Conservation (phyloP, 2,797 vertebrate species). For the Ctenopoma multispine region DNA sequence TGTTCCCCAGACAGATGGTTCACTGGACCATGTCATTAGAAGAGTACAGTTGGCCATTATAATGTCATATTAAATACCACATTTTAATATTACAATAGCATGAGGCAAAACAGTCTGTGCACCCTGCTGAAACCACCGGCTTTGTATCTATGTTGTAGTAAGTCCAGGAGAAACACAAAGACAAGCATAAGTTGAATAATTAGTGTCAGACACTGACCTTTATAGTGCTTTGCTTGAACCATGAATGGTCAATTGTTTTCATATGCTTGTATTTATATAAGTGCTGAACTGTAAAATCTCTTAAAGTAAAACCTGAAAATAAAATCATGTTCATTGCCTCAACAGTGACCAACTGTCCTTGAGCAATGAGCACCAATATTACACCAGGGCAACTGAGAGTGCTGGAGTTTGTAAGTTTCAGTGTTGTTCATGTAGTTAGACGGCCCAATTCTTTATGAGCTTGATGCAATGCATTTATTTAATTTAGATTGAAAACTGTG, state of each 20-base stretch:
- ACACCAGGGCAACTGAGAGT: neutral
- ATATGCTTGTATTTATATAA: slow-evolving; percentile 3
- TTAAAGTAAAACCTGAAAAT: slow-evolving; percentile 25
- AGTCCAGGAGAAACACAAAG: slow-evolving; percentile 13
- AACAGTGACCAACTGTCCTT: slow-evolving; percentile 6
- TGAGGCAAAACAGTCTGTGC: slow-evolving; percentile 43
- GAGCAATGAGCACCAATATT: slow-evolving; percentile 14
- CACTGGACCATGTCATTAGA: slow-evolving; percentile 76
- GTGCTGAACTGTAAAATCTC: slow-evolving; percentile 25
- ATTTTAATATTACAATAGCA: slow-evolving; percentile 54
- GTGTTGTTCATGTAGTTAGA: neutral
- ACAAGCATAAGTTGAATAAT: slow-evolving; percentile 30
- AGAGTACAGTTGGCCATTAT: slow-evolving; percentile 69
- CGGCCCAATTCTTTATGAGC: no score
- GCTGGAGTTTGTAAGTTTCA: neutral
- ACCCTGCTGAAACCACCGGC: slow-evolving; percentile 39
- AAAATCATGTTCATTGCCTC: slow-evolving; percentile 28
- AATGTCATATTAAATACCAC: slow-evolving; percentile 71
- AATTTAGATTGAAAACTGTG: no score
- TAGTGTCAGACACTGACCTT: slow-evolving; percentile 35
- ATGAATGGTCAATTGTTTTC: slow-evolving; percentile 16
- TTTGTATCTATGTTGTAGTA: slow-evolving; percentile 18
- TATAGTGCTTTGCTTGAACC: slow-evolving; percentile 12
- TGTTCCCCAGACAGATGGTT: slow-evolving; percentile 77
- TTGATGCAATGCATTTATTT: no score